Conservation (phyloP, 2,888 invertebrate species). For the Drosophila helvetica region DNA sequence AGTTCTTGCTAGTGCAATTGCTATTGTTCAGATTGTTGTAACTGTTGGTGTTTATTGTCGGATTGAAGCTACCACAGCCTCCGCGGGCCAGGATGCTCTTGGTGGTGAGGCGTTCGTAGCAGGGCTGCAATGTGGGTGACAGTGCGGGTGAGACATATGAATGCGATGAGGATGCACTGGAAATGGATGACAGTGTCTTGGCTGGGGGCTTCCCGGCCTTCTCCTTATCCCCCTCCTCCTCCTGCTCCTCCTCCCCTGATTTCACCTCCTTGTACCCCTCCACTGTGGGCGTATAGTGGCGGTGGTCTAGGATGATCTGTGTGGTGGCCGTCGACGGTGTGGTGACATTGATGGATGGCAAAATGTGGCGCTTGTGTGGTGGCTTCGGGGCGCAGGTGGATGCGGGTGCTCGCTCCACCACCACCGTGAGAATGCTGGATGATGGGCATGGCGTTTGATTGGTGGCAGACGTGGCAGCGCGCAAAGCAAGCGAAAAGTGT, state of each 20-base stretch:
- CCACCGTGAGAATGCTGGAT: conserved; percentile 57
- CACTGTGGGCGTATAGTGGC: conserved; percentile 48
- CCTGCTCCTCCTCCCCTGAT: conserved; percentile 18
- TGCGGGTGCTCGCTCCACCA: conserved; percentile 46
- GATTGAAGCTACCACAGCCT: background rate
- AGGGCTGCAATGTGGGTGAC: conserved; percentile 47
- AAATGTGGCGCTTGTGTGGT: conserved; percentile 64
- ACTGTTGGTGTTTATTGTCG: conserved; percentile 11
- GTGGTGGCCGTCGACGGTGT: conserved; percentile 78
- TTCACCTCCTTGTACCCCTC: conserved; percentile 10
- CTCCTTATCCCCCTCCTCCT: conserved; percentile 15
- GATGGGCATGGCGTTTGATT: conserved; percentile 21
- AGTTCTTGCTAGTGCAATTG: conserved; percentile 48
- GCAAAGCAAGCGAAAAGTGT: conserved; percentile 59
- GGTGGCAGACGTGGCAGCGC: conserved; percentile 35
- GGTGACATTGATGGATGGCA: conserved; percentile 78
- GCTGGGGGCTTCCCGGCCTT: background rate
- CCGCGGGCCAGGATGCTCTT: conserved; percentile 74
- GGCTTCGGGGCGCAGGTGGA: conserved; percentile 38
- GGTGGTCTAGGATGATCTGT: conserved; percentile 66
- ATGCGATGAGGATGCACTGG: conserved; percentile 54
- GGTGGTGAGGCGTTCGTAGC: conserved; percentile 69
- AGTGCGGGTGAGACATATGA: conserved; percentile 69
- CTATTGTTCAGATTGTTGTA: conserved; percentile 19
- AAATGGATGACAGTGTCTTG: conserved; percentile 31